Evolutionary conservation across 2,888 invertebrate genomes (phyloP).

Genomic region (Thereva nobilitata): DNA sequence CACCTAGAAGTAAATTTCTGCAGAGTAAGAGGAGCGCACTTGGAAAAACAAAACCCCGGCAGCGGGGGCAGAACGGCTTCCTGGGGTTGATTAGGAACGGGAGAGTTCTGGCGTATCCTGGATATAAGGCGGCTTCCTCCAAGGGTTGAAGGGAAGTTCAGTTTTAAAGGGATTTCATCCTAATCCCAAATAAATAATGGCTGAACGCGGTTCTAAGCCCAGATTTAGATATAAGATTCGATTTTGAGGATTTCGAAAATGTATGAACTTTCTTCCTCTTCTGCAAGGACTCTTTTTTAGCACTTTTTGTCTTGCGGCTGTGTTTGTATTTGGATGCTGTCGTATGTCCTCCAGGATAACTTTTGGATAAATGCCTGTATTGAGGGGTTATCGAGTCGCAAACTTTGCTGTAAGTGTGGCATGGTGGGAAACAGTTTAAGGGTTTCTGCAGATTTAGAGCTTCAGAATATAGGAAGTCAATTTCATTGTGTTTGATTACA

Average conservation of each 20-base stretch:
- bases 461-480: no score
- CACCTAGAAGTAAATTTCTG: slow-evolving; percentile 10
- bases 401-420: no score
- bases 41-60: slow-evolving; percentile 9
- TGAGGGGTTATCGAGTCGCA: no score
- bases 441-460: no score
- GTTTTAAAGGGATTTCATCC: slow-evolving; percentile 45
- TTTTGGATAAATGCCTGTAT: no score
- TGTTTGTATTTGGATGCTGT: not conserved
- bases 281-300: slow-evolving; percentile 10
- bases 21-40: not conserved
- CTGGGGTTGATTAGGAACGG: not conserved
- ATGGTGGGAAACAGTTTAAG: no score
- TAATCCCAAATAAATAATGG: slow-evolving; percentile 49
- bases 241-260: slow-evolving; percentile 36
- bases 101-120: not conserved
- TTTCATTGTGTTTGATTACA: no score
- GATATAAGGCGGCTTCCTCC: slow-evolving; percentile 39
- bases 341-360: no score
- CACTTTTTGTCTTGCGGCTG: slow-evolving; percentile 17
- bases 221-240: slow-evolving; percentile 44
- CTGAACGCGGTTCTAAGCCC: slow-evolving; percentile 45
- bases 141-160: slow-evolving; percentile 41
- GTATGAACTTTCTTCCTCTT: slow-evolving; percentile 31
- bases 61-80: not conserved